phyloP scores from a whole-genome alignment of 92 coral and sea anemone species.

The Metridium senile region DNA sequence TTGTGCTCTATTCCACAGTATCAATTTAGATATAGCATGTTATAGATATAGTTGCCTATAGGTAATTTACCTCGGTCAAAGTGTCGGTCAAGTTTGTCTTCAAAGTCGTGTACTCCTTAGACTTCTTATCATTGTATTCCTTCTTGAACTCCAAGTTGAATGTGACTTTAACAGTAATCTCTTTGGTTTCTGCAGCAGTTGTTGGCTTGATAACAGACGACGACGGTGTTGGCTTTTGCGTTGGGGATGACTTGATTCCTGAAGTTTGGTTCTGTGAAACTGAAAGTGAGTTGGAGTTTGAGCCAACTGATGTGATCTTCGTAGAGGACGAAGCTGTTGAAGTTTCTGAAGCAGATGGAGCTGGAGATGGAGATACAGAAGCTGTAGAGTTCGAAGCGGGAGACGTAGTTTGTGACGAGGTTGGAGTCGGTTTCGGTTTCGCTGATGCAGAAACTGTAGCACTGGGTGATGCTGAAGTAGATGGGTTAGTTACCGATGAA shows the following conservation, averaged over 20 bases:
- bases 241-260: neutral
- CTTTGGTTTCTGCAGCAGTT: constrained; percentile 34
- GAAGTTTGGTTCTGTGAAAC: neutral
- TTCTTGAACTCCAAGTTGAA: constrained; percentile 30
- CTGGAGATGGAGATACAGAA: no score
- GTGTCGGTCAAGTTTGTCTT: constrained; percentile 15
- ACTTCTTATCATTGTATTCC: constrained; percentile 45
- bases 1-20: no score
- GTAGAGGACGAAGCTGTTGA: neutral
- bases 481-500: no score
- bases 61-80: constrained; percentile 16
- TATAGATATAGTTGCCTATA: no score
- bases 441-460: no score
- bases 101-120: constrained; percentile 42
- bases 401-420: no score
- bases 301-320: neutral
- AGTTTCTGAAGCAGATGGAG: no score
- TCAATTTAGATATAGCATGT: no score
- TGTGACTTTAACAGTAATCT: constrained; percentile 50
- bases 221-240: neutral
- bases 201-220: constrained; percentile 23
- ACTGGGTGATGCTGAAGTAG: no score
- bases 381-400: no score
- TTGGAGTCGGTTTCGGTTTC: no score
- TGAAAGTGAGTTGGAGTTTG: neutral